Percentiles rank a stretch among this genome's conserved stretches.
Evolutionary conservation across 2,888 invertebrate species (phyloP).

Genomic region (Adelphocoris suturalis): DNA sequence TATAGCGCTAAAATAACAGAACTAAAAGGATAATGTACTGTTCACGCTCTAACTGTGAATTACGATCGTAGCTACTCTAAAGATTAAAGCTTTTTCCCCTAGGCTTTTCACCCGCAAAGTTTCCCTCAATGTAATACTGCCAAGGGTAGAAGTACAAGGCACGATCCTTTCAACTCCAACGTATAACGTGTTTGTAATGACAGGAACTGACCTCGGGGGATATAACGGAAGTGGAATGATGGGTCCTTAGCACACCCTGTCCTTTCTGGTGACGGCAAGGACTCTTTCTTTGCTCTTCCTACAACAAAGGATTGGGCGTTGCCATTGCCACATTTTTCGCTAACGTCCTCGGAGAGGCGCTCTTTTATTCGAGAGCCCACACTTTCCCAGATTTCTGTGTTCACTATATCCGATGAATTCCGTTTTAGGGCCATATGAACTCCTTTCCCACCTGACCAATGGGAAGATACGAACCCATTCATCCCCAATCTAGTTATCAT

Average conservation of each 20-base stretch:
- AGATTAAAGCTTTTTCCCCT: neutral
- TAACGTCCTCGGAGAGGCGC: neutral
- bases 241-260: neutral
- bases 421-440: no score
- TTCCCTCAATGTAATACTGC: neutral
- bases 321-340: neutral
- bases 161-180: neutral
- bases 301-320: conserved; percentile 6
- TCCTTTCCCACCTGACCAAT: no score
- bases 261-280: neutral
- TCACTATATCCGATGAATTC: no score
- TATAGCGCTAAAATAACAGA: no score
- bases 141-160: neutral
- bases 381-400: no score
- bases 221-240: neutral
- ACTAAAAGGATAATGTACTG: neutral
- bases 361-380: no score
- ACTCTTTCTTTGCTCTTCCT: neutral
- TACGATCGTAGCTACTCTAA: neutral
- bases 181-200: neutral
- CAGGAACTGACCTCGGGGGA: neutral
- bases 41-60: conserved; percentile 5
- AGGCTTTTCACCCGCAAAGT: neutral
- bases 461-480: no score
- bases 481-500: no score